Evolutionary conservation across 2,888 invertebrate genomes (phyloP).

Genomic region (Iselma pallidipennis): DNA sequence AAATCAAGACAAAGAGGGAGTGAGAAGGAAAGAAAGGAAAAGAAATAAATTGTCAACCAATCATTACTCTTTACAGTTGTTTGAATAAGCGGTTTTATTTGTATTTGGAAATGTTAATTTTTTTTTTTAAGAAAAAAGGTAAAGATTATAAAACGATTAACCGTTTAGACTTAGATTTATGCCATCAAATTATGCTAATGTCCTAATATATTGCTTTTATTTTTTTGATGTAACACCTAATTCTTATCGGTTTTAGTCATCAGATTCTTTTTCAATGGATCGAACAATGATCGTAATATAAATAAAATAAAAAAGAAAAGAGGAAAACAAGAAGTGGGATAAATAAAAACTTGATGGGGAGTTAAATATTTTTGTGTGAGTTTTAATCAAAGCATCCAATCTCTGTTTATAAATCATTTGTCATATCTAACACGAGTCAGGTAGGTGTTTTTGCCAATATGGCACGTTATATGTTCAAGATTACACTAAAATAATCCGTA

Average conservation of each 20-base stretch:
- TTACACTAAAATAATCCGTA: slow-evolving; percentile 36
- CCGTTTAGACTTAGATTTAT: slow-evolving; percentile 8
- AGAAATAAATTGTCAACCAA: neutral
- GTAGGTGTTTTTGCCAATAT: slow-evolving; percentile 49
- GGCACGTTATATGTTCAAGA: slow-evolving; percentile 26
- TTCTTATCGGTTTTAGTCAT: slow-evolving; percentile 4
- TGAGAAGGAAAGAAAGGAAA: neutral
- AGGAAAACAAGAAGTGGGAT: no score
- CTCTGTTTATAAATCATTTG: slow-evolving; percentile 50
- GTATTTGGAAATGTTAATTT: neutral
- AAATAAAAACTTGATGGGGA: slow-evolving; percentile 1
- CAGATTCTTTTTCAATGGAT: neutral
- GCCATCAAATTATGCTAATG: slow-evolving; percentile 22
- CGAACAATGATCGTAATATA: slow-evolving; percentile 9
- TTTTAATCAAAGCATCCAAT: slow-evolving; percentile 46
- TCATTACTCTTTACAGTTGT: neutral
- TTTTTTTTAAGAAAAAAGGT: slow-evolving; percentile 15
- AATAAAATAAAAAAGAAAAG: slow-evolving; percentile 4
- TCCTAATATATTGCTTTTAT: slow-evolving; percentile 11
- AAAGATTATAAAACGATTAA: neutral
- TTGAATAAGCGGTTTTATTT: neutral
- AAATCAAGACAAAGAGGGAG: slow-evolving; percentile 3
- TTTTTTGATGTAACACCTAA: slow-evolving; percentile 6
- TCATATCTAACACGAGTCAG: slow-evolving; percentile 48
- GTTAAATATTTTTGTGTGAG: slow-evolving; percentile 40